Percentiles rank a stretch among this genome's conserved stretches.
These are phyloP conservation scores for Eumeta japonica DNA, from an alignment of 1,140 invertebrate species.

Conservation along the genomic window DNA sequence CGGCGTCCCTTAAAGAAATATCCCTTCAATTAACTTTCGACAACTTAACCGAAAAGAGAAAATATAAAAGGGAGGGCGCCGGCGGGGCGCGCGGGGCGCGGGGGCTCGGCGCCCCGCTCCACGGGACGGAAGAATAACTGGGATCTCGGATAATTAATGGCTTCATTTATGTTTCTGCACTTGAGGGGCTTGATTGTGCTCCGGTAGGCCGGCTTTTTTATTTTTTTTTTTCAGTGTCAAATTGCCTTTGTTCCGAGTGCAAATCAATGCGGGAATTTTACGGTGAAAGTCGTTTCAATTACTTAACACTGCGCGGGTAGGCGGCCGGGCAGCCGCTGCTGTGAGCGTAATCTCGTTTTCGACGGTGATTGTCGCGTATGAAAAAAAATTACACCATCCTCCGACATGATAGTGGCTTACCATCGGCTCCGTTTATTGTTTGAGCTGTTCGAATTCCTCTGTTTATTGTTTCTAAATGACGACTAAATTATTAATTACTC, in stretches of 20 bases:
- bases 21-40: conserved; percentile 37
- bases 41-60: conserved; percentile 34
- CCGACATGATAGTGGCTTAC: too few relatives aligned
- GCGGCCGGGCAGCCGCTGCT: too few relatives aligned
- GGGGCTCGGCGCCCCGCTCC: background rate
- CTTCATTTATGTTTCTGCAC: conserved; percentile 55
- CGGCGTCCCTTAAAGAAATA: conserved; percentile 22
- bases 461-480: too few relatives aligned
- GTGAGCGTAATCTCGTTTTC: too few relatives aligned
- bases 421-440: too few relatives aligned
- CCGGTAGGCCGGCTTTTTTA: conserved; percentile 38
- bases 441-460: too few relatives aligned
- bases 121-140: conserved; percentile 39
- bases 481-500: too few relatives aligned
- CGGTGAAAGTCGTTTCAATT: too few relatives aligned
- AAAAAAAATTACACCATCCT: too few relatives aligned
- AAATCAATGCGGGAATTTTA: too few relatives aligned
- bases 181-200: conserved; percentile 50
- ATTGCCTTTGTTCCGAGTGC: conserved; percentile 39
- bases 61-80: conserved; percentile 23
- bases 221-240: conserved; percentile 29
- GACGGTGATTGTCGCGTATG: too few relatives aligned
- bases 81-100: conserved; percentile 14
- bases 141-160: conserved; percentile 53
- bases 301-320: too few relatives aligned